Base-by-base conservation (phyloP, 2,113 vertebrate species). In the Pimephales promelas region DNA sequence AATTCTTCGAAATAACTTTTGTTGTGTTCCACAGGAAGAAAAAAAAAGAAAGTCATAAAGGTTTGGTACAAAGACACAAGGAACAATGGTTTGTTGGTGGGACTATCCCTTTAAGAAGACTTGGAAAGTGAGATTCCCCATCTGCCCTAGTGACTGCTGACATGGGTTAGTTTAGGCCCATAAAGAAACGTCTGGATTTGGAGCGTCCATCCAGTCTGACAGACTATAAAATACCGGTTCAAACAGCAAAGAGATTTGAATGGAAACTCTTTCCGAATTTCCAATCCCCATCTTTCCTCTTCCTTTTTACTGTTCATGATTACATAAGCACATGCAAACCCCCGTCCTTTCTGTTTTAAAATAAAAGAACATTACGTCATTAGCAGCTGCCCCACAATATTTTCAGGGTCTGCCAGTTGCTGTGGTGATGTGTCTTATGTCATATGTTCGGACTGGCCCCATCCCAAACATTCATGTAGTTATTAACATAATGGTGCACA, bases 281-380 rank as follows among this genome's bases (percentile, higher is more conserved):
- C 70, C 82, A 56, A 49, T 49, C 24, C 54, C 74, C 47, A 73
- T 61, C 85, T 45, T 13, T 66, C 78, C 28, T 24, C 34, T 43
- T 52, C 9, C 62, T 72, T 54, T n/a, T 86, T 74, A 80, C 89
- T 88, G 90, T 62, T 86, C 72, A 66, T 91, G 91, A 93, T 94
- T 91, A 91, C 92, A 93, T 93, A 92, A 94, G 88, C 91, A 90
- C 91, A 92, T 89, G 88, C 86, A 92, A 86, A 70, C 45, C 82
- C 34, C 64, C 56, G 34, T 83, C 9, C 20, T 81, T 77, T 64
- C 79, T 81, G 83, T 70, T 88, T 84, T 82, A 79, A 82, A 86
- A 85, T 86, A 86, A 90, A 83, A 88, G 86, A 86, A 89, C 83
- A 86, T 89, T 85, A 89, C 84, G 73, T 90, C 89, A 89, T 84